phyloP scores from a whole-genome alignment of 2,888 invertebrate genomes.

The Margaritifera margaritifera region DNA sequence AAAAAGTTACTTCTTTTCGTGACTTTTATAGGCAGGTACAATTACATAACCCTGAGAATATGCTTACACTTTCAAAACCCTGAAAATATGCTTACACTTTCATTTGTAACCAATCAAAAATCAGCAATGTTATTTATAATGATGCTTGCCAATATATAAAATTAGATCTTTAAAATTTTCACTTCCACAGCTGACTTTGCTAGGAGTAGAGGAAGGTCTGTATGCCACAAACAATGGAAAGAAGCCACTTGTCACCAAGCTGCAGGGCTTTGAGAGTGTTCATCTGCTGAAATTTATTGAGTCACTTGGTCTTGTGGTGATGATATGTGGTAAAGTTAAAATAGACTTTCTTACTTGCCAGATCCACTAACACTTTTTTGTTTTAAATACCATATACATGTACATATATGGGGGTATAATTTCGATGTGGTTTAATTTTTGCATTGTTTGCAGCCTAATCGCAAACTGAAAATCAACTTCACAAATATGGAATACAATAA shows the following conservation, averaged over 20 bases:
- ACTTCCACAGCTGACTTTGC: slow-evolving; percentile 71
- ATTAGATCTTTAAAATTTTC: not conserved
- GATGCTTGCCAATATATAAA: not conserved
- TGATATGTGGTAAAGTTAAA: slow-evolving; percentile 76
- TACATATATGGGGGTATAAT: not conserved
- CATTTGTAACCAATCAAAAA: too few species aligned
- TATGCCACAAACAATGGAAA: slow-evolving; percentile 74
- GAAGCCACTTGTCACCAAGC: slow-evolving; percentile 65
- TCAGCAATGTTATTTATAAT: not conserved
- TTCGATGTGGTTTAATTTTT: too few species aligned
- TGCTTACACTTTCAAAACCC: too few species aligned
- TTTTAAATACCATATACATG: not conserved
- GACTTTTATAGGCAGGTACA: too few species aligned
- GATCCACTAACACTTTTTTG: not conserved
- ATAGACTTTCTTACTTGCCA: not conserved
- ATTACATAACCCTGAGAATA: too few species aligned
- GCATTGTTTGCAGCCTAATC: too few species aligned
- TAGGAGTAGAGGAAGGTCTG: slow-evolving; percentile 80
- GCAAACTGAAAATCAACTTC: too few species aligned
- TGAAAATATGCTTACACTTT: too few species aligned
- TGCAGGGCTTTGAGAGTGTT: slow-evolving; percentile 78
- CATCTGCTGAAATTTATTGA: slow-evolving; percentile 79
- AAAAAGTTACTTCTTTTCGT: too few species aligned
- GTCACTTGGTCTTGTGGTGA: slow-evolving; percentile 77
- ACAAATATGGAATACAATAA: too few species aligned